These are phyloP conservation scores for Barnardius zonarius DNA, from an alignment of 2,113 vertebrate genomes.

Conservation along the genomic window DNA sequence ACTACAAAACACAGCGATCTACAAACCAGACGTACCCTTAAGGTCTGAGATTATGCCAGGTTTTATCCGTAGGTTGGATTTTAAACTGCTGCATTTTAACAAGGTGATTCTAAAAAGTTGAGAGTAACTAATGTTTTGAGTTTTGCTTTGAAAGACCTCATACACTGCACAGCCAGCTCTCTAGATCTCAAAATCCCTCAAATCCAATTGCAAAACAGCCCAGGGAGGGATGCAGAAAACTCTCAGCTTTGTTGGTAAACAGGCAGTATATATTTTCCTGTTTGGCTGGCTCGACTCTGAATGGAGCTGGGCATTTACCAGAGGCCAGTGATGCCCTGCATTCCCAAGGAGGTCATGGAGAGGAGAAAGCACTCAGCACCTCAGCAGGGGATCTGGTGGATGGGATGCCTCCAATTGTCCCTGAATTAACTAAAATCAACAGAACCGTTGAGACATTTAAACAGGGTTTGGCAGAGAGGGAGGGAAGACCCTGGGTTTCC, in stretches of 20 bases:
- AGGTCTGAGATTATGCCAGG: not conserved
- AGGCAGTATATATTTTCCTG: not conserved
- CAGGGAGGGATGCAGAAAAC: not conserved
- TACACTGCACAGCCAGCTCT: not conserved
- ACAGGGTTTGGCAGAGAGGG: not conserved
- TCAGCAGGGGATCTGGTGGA: not conserved
- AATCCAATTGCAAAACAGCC: not conserved
- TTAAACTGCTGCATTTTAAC: not conserved
- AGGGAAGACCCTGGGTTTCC: not conserved
- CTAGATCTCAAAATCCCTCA: not conserved
- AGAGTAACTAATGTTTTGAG: not conserved
- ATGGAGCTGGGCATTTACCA: not conserved
- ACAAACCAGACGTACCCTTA: not conserved
- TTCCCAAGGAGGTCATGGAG: not conserved
- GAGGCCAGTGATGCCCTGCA: not conserved
- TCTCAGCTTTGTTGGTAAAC: not conserved
- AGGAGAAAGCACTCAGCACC: slow-evolving; percentile 2
- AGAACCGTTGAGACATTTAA: not conserved
- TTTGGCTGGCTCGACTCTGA: not conserved
- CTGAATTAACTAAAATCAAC: slow-evolving; percentile 19
- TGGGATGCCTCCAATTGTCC: not conserved
- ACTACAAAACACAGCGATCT: not conserved
- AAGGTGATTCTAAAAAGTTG: not conserved
- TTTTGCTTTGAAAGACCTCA: not conserved
- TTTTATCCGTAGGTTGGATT: not conserved